A percentile compares a stretch with the other conserved stretches of the same genome.
phyloP scores from a whole-genome alignment of 2,888 invertebrate species.

The Macroteleia sp. region DNA sequence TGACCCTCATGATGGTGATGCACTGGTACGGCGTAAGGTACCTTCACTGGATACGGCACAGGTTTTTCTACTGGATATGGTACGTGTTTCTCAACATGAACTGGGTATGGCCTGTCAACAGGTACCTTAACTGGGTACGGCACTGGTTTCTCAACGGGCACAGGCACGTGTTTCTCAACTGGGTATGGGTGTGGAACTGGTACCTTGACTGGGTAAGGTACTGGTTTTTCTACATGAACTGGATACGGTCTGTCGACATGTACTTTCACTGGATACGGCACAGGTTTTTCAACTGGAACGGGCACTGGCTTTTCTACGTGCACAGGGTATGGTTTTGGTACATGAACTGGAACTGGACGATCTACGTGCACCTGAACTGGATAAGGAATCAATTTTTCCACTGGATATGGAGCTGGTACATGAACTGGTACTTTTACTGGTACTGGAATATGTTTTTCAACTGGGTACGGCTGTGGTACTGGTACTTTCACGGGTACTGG shows the following conservation, averaged over 20 bases:
- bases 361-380: conserved; percentile 56
- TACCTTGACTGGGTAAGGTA: conserved; percentile 88
- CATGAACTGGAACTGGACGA: conserved; percentile 51
- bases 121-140: conserved; percentile 84
- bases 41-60: conserved; percentile 89
- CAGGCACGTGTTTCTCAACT: conserved; percentile 88
- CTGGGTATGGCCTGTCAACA: conserved; percentile 85
- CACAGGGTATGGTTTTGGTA: conserved; percentile 84
- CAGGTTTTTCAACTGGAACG: conserved; percentile 89
- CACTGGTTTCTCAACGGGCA: conserved; percentile 86
- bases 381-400: conserved; percentile 54
- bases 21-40: conserved; percentile 85
- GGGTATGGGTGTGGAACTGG: conserved; percentile 86
- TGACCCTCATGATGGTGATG: conserved; percentile 61
- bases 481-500: conserved; percentile 89
- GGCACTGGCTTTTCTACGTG: conserved; percentile 88
- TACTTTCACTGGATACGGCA: conserved; percentile 87
- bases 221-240: conserved; percentile 85
- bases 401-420: conserved; percentile 88
- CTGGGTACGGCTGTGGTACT: conserved; percentile 90
- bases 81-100: conserved; percentile 80
- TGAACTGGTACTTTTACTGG: conserved; percentile 89
- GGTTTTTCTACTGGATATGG: conserved; percentile 66
- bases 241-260: conserved; percentile 89
- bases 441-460: conserved; percentile 89